Evolutionary conservation across 2,888 invertebrate genomes (phyloP).

Genomic region (Ichneumoninae sp.): DNA sequence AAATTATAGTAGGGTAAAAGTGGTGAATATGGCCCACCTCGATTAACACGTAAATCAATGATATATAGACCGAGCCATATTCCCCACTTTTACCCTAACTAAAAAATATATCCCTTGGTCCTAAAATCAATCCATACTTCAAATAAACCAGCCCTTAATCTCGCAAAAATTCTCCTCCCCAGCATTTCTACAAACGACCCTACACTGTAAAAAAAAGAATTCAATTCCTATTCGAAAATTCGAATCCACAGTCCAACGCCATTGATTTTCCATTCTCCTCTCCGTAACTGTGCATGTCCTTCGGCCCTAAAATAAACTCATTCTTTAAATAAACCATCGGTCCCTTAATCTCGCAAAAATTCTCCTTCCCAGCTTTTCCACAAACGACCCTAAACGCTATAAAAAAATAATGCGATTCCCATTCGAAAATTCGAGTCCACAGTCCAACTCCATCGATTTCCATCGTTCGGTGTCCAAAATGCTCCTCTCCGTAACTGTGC

Average conservation of each 20-base stretch:
- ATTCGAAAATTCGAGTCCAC: constrained; percentile 14
- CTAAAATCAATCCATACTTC: neutral
- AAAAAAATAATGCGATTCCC: too few species aligned
- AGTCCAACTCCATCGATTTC: constrained; percentile 72
- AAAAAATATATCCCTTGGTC: neutral
- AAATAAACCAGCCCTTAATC: neutral
- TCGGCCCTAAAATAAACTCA: neutral
- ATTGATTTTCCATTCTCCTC: constrained; percentile 73
- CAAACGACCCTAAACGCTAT: neutral
- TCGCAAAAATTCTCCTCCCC: neutral
- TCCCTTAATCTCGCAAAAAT: neutral
- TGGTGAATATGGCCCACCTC: too few species aligned
- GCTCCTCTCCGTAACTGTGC: constrained; percentile 53
- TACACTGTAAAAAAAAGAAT: too few species aligned
- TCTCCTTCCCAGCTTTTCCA: neutral
- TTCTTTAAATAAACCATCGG: neutral
- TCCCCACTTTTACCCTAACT: too few species aligned
- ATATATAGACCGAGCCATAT: too few species aligned
- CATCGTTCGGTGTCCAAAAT: constrained; percentile 64
- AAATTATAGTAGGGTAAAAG: too few species aligned
- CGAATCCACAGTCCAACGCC: constrained; percentile 52
- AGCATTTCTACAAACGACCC: neutral
- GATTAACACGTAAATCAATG: too few species aligned
- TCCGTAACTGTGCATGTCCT: constrained; percentile 17
- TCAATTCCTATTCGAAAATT: neutral